phyloP scores from a whole-genome alignment of 1,140 invertebrate genomes.

The Sycophaga agraensis region DNA sequence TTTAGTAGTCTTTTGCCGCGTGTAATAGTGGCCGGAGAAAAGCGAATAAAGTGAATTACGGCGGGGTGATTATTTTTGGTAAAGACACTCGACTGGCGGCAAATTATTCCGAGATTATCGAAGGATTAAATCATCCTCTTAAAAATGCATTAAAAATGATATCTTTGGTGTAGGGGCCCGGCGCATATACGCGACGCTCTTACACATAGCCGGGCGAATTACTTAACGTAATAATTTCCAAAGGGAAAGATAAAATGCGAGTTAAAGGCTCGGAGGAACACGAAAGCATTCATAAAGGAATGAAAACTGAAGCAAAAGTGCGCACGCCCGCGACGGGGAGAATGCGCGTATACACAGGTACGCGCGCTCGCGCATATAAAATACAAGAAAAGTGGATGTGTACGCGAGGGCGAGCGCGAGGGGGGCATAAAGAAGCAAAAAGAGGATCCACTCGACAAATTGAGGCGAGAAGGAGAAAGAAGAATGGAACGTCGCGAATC shows the following conservation, averaged over 20 bases:
- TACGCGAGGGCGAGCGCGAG: background rate
- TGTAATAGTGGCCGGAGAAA: too few relatives aligned
- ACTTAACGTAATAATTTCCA: conserved; percentile 24
- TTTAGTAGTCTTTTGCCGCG: too few relatives aligned
- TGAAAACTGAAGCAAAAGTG: conserved; percentile 25
- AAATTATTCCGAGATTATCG: conserved; percentile 22
- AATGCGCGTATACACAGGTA: background rate
- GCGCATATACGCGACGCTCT: too few relatives aligned
- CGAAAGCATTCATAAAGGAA: conserved; percentile 22
- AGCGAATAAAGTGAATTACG: too few relatives aligned
- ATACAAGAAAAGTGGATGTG: conserved; percentile 23
- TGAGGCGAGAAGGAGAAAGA: conserved; percentile 32
- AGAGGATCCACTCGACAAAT: conserved; percentile 25
- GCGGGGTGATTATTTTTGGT: background rate
- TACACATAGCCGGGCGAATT: conserved; percentile 22
- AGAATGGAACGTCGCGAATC: conserved; percentile 39
- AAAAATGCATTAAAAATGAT: conserved; percentile 28
- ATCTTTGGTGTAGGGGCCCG: too few relatives aligned
- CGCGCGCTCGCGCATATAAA: conserved; percentile 4
- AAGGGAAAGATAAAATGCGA: conserved; percentile 5
- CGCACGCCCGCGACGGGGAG: background rate
- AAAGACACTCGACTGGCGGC: background rate
- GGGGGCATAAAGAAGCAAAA: conserved; percentile 17
- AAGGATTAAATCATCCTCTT: conserved; percentile 22
- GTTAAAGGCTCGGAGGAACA: background rate